Evolutionary conservation across 1,140 invertebrate species (phyloP), one percentile per base, ranked within the genome.

Genomic region (Drosophila watanabei): DNA sequence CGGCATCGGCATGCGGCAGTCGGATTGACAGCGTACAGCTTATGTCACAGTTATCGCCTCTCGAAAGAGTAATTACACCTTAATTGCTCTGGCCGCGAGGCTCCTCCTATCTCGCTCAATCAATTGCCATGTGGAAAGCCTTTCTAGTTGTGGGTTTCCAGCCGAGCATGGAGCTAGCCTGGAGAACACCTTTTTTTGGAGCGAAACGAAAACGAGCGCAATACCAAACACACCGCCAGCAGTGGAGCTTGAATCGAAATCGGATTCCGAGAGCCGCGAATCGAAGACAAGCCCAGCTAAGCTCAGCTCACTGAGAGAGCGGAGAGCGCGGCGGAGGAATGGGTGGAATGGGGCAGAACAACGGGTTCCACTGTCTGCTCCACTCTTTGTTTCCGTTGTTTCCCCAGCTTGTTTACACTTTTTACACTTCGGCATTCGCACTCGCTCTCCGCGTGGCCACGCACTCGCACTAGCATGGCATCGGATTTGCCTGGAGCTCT

Each of bases 141-240:
- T 46, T 60, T 65, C 35, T 5, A 65, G 32, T 33, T 8, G 54
- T 33, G 8, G 54, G 52, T 65, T 56, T 52, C n/a, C 13, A 37
- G 32, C 10, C 13, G 13, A 35, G 9, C 62, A 39, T 30, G 18
- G 35, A 66, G 66, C 37, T 43, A 66, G 20, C 33, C 32, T 37
- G 20, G 20, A 48, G n/a, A 48, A 37, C 41, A 35, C 30, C 9
- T 52, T 35, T 52, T 35, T 43, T 39, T 39, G 59, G n/a, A 51
- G 30, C 62, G 57, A 75, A 85, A 64, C 77, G 77, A 80, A 80
- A 80, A 57, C 57, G 78, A 72, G 70, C 57, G 60, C 58, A 41
- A 30, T 48, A 33, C 51, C 46, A 49, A 20, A 35, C 28, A 35
- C 28, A 54, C 24, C 4, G 41, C n/a, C 46, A 66, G 46, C n/a